Evolutionary conservation across 2,888 invertebrate genomes (phyloP).

Genomic region (Deilephila porcellus): DNA sequence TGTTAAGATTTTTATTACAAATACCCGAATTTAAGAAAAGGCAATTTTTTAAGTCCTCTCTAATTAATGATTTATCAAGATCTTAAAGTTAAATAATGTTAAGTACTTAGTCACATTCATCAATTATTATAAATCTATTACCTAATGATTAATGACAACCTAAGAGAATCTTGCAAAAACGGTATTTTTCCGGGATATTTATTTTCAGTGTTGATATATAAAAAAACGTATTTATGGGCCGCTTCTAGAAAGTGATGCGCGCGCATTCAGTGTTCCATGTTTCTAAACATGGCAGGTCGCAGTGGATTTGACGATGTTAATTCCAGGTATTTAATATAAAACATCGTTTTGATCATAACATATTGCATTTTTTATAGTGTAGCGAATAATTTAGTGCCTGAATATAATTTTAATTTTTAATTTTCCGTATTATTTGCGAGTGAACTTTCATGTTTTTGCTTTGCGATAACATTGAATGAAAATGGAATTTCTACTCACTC

Average conservation of each 20-base stretch:
- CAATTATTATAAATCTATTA: too few relatives aligned
- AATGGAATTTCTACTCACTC: slow-evolving; percentile 65
- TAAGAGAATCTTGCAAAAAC: too few relatives aligned
- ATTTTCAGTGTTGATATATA: slow-evolving; percentile 36
- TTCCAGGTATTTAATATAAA: slow-evolving; percentile 87
- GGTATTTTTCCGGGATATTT: background rate
- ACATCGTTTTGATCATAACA: slow-evolving; percentile 49
- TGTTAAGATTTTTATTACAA: too few relatives aligned
- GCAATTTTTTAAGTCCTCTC: too few relatives aligned
- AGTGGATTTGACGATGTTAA: slow-evolving; percentile 92
- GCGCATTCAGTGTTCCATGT: slow-evolving; percentile 81
- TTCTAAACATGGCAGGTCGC: slow-evolving; percentile 95
- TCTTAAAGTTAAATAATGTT: too few relatives aligned
- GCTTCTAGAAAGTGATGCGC: slow-evolving; percentile 65
- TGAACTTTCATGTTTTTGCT: slow-evolving; percentile 60
- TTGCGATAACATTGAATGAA: slow-evolving; percentile 75
- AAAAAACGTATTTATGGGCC: slow-evolving; percentile 42
- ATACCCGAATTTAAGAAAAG: too few relatives aligned
- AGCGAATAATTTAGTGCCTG: slow-evolving; percentile 41
- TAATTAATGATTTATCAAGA: too few relatives aligned
- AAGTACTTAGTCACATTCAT: too few relatives aligned
- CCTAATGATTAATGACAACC: too few relatives aligned
- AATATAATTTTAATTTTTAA: slow-evolving; percentile 32
- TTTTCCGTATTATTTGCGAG: slow-evolving; percentile 34
- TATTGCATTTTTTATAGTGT: slow-evolving; percentile 40